A percentile compares a stretch with the other conserved stretches of the same genome.
These are phyloP conservation scores for Alouatta palliata DNA, from an alignment of 2,113 vertebrate genomes.

Conservation along the genomic window DNA sequence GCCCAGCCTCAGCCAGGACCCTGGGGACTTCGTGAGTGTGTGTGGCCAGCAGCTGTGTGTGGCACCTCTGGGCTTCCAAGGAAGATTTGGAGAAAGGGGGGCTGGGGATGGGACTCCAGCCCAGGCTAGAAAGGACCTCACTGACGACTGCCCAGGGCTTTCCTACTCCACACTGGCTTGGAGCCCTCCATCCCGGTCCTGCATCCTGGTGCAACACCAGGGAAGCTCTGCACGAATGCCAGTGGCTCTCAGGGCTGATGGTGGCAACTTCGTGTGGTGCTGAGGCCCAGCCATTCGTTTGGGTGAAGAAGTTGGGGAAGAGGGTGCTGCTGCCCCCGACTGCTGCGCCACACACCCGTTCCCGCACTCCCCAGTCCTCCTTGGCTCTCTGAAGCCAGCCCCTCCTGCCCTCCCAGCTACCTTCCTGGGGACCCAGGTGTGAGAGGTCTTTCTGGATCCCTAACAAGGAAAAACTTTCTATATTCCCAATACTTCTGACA, in stretches of 20 bases:
- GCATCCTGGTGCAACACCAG: background rate
- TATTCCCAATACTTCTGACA: background rate
- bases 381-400: background rate
- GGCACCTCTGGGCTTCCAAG: background rate
- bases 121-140: background rate
- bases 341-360: background rate
- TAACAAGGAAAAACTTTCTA: background rate
- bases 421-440: background rate
- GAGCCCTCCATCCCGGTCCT: background rate
- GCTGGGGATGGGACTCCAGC: background rate
- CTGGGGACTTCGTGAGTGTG: rapidly evolving
- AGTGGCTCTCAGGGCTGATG: background rate
- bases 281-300: background rate
- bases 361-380: too few species aligned
- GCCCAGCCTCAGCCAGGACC: background rate
- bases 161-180: background rate
- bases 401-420: background rate
- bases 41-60: background rate
- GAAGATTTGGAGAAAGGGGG: background rate
- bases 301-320: background rate
- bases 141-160: background rate
- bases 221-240: rapidly evolving
- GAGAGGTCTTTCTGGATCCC: background rate
- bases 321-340: background rate
- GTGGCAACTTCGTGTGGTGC: background rate